Percentiles rank a stretch among this genome's conserved stretches.
These are phyloP conservation scores for Nomada flava DNA, from an alignment of 2,888 invertebrate genomes.

Conservation along the genomic window DNA sequence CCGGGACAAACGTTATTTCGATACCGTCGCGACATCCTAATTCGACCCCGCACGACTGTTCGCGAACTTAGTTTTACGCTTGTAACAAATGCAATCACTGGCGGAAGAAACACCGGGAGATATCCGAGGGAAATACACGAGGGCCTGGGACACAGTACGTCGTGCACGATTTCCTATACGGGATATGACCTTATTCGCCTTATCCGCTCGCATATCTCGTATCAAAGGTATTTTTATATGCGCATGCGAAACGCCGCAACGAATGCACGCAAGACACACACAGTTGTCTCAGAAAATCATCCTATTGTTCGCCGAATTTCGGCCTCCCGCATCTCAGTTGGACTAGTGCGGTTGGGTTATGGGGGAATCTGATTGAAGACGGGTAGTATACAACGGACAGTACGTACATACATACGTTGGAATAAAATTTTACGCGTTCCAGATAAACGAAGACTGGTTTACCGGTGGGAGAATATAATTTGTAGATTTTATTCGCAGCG, in stretches of 20 bases:
- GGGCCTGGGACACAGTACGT: constrained; percentile 45
- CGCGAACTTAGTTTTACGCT: constrained; percentile 75
- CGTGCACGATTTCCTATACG: constrained; percentile 58
- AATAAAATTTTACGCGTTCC: not conserved
- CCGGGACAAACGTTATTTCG: constrained; percentile 68
- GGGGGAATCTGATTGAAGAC: constrained; percentile 24
- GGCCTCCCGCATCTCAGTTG: not conserved
- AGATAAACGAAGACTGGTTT: not conserved
- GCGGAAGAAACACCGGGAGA: constrained; percentile 57
- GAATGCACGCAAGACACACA: not conserved
- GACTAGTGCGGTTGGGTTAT: constrained; percentile 2
- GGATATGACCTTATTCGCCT: constrained; percentile 55
- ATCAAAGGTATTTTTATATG: constrained; percentile 53
- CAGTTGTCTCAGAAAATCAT: constrained; percentile 40
- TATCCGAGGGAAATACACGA: constrained; percentile 62
- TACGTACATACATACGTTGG: too few relatives aligned
- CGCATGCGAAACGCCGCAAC: constrained; percentile 30
- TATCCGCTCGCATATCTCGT: constrained; percentile 44
- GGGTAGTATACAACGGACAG: not conserved
- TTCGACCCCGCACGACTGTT: constrained; percentile 59
- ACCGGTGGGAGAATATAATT: too few relatives aligned
- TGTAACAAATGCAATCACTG: constrained; percentile 72
- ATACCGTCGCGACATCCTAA: constrained; percentile 69
- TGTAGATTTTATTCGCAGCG: too few relatives aligned
- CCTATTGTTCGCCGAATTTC: constrained; percentile 36